Percentiles rank a stretch among this genome's conserved stretches.
Evolutionary conservation across 1,140 invertebrate genomes (phyloP).

Genomic region (Latrodectus geometricus): DNA sequence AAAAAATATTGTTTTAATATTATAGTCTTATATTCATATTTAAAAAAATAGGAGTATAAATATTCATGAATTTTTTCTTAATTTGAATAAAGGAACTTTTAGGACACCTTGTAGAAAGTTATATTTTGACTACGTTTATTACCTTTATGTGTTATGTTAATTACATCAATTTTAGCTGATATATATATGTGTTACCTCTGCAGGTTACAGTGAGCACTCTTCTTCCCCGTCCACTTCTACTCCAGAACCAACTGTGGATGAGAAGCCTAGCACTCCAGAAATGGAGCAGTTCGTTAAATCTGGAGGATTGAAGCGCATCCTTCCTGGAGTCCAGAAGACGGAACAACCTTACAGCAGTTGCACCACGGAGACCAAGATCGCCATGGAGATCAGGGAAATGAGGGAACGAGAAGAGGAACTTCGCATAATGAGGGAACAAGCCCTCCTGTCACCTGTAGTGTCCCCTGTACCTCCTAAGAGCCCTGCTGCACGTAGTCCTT

Average conservation of each 20-base stretch:
- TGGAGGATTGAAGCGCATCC: slow-evolving; percentile 32
- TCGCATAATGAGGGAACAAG: slow-evolving; percentile 62
- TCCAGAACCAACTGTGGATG: not conserved
- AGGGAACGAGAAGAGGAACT: slow-evolving; percentile 71
- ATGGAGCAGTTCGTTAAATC: slow-evolving; percentile 44
- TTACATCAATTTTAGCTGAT: not conserved
- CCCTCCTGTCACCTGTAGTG: slow-evolving; percentile 5
- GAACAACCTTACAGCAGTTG: slow-evolving; percentile 52
- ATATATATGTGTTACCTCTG: not conserved
- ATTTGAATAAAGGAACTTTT: not conserved
- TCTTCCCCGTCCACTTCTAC: not conserved
- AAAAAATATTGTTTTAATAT: no score
- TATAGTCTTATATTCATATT: no score
- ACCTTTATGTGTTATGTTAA: not conserved
- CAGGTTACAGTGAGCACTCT: slow-evolving; percentile 15
- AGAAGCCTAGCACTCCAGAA: slow-evolving; percentile 11
- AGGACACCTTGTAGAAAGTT: not conserved
- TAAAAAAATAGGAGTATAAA: no score
- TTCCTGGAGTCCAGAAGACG: slow-evolving; percentile 47
- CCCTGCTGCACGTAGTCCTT: not conserved
- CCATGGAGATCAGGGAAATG: slow-evolving; percentile 70
- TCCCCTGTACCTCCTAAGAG: slow-evolving; percentile 42
- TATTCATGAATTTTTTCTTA: no score
- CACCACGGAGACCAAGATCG: slow-evolving; percentile 70
- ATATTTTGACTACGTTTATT: not conserved